Evolutionary conservation across 2,797 vertebrate genomes (phyloP).

Genomic region (Synaphobranchus kaupii): DNA sequence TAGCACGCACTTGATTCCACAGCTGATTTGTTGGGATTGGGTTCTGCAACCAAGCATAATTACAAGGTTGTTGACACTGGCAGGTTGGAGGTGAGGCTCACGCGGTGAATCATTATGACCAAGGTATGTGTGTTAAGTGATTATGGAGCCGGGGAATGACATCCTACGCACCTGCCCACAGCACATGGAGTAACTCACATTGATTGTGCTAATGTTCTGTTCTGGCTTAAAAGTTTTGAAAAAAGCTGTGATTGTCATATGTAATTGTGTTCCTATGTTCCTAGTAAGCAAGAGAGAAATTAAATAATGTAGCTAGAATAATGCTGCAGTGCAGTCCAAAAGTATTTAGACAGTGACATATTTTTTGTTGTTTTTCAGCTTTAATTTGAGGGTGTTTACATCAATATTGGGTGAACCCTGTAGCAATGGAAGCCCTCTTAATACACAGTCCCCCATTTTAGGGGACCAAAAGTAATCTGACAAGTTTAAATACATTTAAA

Average conservation of each 20-base stretch:
- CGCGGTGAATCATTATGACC: neutral
- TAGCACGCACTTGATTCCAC: neutral
- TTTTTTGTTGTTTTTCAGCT: no score
- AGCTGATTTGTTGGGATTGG: neutral
- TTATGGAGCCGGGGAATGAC: conserved; percentile 59
- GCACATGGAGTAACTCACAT: conserved; percentile 52
- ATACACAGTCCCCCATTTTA: no score
- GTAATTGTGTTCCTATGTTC: conserved; percentile 61
- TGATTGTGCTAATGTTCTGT: conserved; percentile 74
- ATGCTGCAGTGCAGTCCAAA: neutral
- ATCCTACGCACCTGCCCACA: conserved; percentile 63
- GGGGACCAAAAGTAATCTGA: no score
- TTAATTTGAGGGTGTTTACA: no score
- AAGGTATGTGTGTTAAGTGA: conserved; percentile 53
- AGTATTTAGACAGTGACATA: no score
- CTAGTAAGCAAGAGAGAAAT: conserved; percentile 49
- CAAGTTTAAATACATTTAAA: no score
- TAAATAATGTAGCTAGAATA: conserved; percentile 68
- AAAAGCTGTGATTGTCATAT: conserved; percentile 57
- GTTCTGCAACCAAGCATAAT: neutral
- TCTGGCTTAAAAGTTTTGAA: conserved; percentile 52
- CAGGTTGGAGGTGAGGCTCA: neutral
- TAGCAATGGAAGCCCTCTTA: no score
- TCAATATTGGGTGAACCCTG: no score
- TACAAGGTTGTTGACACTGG: neutral